These are phyloP conservation scores for Sarcophaga bullata DNA, from an alignment of 1,140 invertebrate genomes.

Conservation along the genomic window DNA sequence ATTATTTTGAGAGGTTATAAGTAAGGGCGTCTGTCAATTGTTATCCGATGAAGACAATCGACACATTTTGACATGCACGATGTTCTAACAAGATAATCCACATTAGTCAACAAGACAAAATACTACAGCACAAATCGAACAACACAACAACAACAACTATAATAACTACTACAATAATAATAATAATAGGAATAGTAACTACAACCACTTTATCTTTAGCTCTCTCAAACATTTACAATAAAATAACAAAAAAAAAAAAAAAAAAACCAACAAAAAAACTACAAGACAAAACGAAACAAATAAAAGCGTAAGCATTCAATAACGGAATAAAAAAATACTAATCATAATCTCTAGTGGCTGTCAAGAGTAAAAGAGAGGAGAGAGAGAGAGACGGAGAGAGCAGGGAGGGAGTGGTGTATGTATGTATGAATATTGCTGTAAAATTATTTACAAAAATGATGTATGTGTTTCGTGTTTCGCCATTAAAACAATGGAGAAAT, in stretches of 20 bases:
- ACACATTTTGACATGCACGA: constrained; percentile 36
- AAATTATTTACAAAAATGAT: constrained; percentile 18
- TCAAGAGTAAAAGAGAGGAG: not conserved
- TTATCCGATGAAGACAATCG: constrained; percentile 37
- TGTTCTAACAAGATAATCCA: constrained; percentile 38
- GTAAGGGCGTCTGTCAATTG: constrained; percentile 32
- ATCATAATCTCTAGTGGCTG: not conserved
- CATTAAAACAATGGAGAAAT: too few species aligned
- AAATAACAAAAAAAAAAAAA: not conserved
- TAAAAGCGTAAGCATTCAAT: not conserved
- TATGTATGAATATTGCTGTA: constrained; percentile 3
- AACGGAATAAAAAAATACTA: too few species aligned
- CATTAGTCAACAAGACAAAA: constrained; percentile 40
- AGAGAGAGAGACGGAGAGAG: not conserved
- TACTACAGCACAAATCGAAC: not conserved
- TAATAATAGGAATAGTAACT: too few species aligned
- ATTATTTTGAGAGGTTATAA: constrained; percentile 24
- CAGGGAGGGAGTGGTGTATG: too few species aligned
- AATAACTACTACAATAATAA: too few species aligned
- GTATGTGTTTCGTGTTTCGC: not conserved
- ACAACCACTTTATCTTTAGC: not conserved
- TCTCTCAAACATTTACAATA: not conserved
- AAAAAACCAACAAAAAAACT: not conserved
- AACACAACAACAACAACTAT: not conserved
- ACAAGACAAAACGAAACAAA: constrained; percentile 5